Evolutionary conservation across 1,140 invertebrate species (phyloP).

Genomic region (Bombus pyrosoma): DNA sequence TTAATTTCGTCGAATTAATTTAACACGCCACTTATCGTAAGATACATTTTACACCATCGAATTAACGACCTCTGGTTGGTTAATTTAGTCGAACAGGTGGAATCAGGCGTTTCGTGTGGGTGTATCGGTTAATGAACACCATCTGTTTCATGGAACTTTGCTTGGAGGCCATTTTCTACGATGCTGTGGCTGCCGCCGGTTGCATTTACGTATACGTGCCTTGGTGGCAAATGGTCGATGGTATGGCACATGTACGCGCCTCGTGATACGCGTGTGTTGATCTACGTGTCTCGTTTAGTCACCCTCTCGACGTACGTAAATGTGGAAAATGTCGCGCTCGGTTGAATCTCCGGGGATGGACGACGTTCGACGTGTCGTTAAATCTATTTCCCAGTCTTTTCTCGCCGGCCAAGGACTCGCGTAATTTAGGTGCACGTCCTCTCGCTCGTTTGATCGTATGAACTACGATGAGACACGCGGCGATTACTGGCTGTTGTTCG

Average conservation of each 20-base stretch:
- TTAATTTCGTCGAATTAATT: background rate
- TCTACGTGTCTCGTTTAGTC: constrained; percentile 1
- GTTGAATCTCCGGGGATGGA: constrained; percentile 17
- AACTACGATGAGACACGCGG: background rate
- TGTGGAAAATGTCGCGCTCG: constrained; percentile 28
- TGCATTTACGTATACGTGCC: background rate
- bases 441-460: background rate
- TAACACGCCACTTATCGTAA: no score
- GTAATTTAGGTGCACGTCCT: background rate
- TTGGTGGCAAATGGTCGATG: no score
- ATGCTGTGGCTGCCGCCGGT: background rate
- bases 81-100: background rate
- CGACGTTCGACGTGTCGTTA: constrained; percentile 34
- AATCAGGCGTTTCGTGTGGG: background rate
- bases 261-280: background rate
- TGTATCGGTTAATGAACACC: constrained; percentile 40
- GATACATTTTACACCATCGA: background rate
- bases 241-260: background rate
- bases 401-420: background rate
- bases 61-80: background rate
- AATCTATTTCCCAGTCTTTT: constrained; percentile 12
- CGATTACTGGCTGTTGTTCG: background rate
- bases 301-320: constrained; percentile 15
- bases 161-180: background rate
- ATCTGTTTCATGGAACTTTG: constrained; percentile 29